Evolutionary conservation across 2,888 invertebrate species (phyloP), one percentile per base, ranked within the genome.

Genomic region (Lycaena phlaeas): DNA sequence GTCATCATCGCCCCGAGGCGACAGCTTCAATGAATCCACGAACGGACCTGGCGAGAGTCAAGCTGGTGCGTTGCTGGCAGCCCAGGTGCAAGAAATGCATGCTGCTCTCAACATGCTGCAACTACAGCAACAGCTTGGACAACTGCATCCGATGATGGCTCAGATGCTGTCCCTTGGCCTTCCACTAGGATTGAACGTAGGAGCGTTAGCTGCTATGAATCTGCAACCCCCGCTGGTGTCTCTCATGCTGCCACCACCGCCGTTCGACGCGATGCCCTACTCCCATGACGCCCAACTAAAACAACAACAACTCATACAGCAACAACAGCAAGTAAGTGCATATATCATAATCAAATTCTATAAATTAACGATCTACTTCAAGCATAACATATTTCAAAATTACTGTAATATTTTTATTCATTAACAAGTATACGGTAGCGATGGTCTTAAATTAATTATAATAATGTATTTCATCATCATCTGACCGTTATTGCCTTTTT

Each of bases 181-280:
- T 49, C 93, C 93, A 1, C 75, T 94, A 46, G 93, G 93, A 10
- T 79, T 94, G 48, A 94, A 94, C 66, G 87, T 92, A 61, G 90
- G 91, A 29, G 92, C 93, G 4, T 76, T 96, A 46, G 96, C 96
- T 12, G 95, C 96, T 26, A 97, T 97, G 96, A 97, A 96, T 75
- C 87, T 97, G 40, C 96, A 96, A 64, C 96, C 97, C 14, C 96
- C 97, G 1, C 75, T 95, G 54, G 93, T 95, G 60, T 94, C 94
- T 12, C 87, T 95, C 76, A 94, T 95, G 93, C 88, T 95, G 86
- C 93, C 93, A 25, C 92, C 93, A 10, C 92, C 93, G 17, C 90
- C 92, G 3, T 91, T 91, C 64, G 93, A 94, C 61, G 84, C 88
- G 30, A 89, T 91, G 84, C 64, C 70, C 10, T 76, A 72, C 56